Percentiles rank a stretch among this genome's conserved stretches.
Conservation (phyloP, 2,888 invertebrate species). For the Leptura quadrifasciata region DNA sequence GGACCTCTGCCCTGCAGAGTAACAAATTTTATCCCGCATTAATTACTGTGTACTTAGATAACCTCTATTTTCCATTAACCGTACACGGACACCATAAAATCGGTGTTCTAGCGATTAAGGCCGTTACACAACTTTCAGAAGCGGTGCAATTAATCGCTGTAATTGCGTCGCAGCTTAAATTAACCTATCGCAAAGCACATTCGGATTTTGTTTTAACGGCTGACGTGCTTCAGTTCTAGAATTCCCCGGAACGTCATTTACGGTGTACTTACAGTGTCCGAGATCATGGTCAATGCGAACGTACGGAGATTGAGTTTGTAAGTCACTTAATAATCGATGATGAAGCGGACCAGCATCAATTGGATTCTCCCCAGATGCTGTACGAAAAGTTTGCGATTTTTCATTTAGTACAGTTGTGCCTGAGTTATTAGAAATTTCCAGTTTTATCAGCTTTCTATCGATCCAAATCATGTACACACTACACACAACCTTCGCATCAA, state of each 20-base stretch:
- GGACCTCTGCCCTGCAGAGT: too few species aligned
- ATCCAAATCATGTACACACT: neutral
- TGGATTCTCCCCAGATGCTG: conserved; percentile 35
- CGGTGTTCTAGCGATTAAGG: conserved; percentile 1
- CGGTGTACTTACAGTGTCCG: conserved; percentile 28
- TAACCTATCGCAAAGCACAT: conserved; percentile 5
- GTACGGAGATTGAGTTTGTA: conserved; percentile 30
- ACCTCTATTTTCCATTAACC: conserved; percentile 24
- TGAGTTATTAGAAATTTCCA: conserved; percentile 3
- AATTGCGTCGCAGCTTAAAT: conserved; percentile 9
- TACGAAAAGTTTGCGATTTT: conserved; percentile 31
- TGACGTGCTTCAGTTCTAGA: conserved; percentile 11
- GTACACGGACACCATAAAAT: conserved; percentile 24
- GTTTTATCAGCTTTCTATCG: neutral
- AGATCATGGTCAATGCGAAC: conserved; percentile 27
- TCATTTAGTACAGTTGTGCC: conserved; percentile 17
- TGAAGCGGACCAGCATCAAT: conserved; percentile 19
- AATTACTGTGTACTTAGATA: conserved; percentile 6
- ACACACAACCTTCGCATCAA: neutral
- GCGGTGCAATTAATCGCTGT: neutral
- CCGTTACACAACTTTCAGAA: conserved; percentile 21
- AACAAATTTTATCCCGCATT: neutral
- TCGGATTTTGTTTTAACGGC: conserved; percentile 6
- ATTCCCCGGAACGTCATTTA: conserved; percentile 22
- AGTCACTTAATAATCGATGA: conserved; percentile 43